phyloP scores from a whole-genome alignment of 2,113 vertebrate genomes.

The Numenius arquata region DNA sequence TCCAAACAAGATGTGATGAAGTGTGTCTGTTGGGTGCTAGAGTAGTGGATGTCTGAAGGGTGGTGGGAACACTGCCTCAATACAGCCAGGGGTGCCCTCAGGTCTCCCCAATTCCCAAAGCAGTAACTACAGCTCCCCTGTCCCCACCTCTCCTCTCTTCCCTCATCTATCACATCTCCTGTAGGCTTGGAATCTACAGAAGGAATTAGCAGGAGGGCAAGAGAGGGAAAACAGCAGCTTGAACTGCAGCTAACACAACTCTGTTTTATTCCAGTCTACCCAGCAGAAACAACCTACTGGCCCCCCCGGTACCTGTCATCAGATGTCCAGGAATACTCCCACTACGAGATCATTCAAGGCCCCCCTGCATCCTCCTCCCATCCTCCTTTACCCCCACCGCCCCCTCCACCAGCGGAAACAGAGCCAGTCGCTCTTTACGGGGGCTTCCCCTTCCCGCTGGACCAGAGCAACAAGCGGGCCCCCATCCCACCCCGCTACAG shows the following conservation, averaged over 20 bases:
- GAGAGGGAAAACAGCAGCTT: neutral
- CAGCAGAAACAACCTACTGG: constrained; percentile 78
- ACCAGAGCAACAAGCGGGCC: constrained; percentile 87
- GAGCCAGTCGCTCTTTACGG: constrained; percentile 83
- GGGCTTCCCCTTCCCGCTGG: constrained; percentile 93
- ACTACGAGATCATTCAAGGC: constrained; percentile 83
- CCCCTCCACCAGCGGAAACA: constrained; percentile 63
- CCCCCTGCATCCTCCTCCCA: constrained; percentile 63
- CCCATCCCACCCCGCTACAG: constrained; percentile 94
- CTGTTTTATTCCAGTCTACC: constrained; percentile 79
- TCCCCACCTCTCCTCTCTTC: rapidly evolving
- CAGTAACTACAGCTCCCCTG: neutral
- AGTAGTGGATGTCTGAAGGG: neutral
- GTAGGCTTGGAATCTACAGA: neutral
- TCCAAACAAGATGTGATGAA: rapidly evolving
- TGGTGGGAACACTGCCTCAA: neutral
- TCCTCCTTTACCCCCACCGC: neutral
- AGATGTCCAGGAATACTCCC: constrained; percentile 81
- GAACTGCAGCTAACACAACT: constrained; percentile 1
- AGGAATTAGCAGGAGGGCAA: neutral
- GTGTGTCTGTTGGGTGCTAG: neutral
- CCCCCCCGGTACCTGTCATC: constrained; percentile 78
- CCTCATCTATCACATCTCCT: neutral
- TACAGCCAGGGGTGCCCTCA: neutral
- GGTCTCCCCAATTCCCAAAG: neutral